Percentiles rank a stretch among this genome's conserved stretches.
phyloP scores from a whole-genome alignment of 2,888 invertebrate genomes.

The Diplolepis rosae region DNA sequence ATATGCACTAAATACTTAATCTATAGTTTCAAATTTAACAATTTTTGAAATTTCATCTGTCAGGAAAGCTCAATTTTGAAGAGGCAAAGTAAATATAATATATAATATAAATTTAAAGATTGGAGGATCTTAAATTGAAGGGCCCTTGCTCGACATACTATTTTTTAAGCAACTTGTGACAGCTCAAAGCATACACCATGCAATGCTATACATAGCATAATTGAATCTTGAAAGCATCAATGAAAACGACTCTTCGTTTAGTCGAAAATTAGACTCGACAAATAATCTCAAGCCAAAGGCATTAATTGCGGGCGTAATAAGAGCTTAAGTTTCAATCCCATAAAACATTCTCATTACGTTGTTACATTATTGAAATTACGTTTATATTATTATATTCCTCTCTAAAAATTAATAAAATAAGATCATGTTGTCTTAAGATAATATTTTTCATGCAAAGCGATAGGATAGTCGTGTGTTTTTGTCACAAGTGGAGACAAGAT shows the following conservation, averaged over 20 bases:
- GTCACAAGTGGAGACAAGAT: too few relatives aligned
- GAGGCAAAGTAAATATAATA: too few relatives aligned
- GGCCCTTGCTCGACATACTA: conserved; percentile 18
- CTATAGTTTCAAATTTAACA: too few relatives aligned
- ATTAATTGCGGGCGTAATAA: conserved; percentile 49
- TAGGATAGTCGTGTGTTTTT: too few relatives aligned
- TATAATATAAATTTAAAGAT: too few relatives aligned
- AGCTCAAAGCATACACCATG: background rate
- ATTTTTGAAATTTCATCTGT: too few relatives aligned
- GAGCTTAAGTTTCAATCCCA: background rate
- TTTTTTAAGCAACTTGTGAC: background rate
- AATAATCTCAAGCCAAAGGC: conserved; percentile 46
- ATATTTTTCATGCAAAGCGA: too few relatives aligned
- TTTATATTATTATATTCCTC: too few relatives aligned
- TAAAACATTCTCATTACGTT: background rate
- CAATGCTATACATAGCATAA: conserved; percentile 37
- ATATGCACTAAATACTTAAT: too few relatives aligned
- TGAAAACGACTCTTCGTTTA: conserved; percentile 49
- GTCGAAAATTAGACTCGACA: conserved; percentile 46
- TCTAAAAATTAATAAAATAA: too few relatives aligned
- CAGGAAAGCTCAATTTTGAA: too few relatives aligned
- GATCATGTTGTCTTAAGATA: background rate
- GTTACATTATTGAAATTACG: too few relatives aligned
- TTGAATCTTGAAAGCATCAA: conserved; percentile 57
- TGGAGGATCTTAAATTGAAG: conserved; percentile 32